A percentile compares a stretch with the other conserved stretches of the same genome.
phyloP scores from a whole-genome alignment of 2,797 vertebrate genomes.

The Urophycis tenuis region DNA sequence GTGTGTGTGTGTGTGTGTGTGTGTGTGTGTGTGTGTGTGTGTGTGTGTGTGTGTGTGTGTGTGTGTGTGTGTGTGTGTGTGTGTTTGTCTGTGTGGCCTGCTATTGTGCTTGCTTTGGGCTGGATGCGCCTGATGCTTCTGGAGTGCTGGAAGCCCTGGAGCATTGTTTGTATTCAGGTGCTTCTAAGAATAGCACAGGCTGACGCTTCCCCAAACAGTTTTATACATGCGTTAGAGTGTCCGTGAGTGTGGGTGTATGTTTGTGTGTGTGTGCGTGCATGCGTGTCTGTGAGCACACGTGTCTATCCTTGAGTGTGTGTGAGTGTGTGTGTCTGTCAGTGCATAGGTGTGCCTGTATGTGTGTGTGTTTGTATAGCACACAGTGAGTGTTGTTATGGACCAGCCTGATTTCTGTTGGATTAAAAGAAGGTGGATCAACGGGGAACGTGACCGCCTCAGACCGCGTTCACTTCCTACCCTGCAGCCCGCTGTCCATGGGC shows the following conservation, averaged over 20 bases:
- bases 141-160: conserved; percentile 35
- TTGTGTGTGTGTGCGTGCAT: background rate
- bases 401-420: conserved; percentile 17
- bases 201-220: conserved; percentile 15
- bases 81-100: conserved; percentile 7
- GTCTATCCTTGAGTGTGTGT: background rate
- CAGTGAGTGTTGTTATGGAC: conserved; percentile 20
- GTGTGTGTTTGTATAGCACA: background rate
- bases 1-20: background rate
- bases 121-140: conserved; percentile 38
- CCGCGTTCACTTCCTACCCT: conserved; percentile 4
- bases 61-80: conserved; percentile 12
- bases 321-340: background rate
- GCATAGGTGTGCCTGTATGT: too few species aligned
- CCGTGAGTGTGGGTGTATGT: background rate
- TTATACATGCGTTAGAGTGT: conserved; percentile 14
- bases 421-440: conserved; percentile 22
- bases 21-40: conserved; percentile 10
- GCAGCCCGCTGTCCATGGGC: background rate
- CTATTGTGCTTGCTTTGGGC: conserved; percentile 26
- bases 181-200: conserved; percentile 44
- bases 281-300: background rate
- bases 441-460: conserved; percentile 14
- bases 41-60: conserved; percentile 13
- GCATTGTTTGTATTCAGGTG: conserved; percentile 39